Percentiles rank a stretch among this genome's conserved stretches.
These are phyloP conservation scores for Sialia sialis DNA, from an alignment of 2,113 vertebrate genomes.

Conservation along the genomic window DNA sequence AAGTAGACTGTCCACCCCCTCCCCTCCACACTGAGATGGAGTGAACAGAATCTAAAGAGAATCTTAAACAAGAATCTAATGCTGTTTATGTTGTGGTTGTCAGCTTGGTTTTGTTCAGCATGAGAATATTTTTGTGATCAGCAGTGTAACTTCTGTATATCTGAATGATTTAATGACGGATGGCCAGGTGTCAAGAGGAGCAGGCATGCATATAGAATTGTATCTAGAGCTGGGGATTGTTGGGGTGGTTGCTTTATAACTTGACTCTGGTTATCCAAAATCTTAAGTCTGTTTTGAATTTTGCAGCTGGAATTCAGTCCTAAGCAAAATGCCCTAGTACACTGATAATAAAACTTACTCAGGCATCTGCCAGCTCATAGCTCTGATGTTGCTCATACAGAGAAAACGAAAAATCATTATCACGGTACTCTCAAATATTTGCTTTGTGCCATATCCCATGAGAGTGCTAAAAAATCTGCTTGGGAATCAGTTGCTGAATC, in stretches of 20 bases:
- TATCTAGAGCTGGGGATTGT: background rate
- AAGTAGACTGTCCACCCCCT: fast-evolving
- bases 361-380: background rate
- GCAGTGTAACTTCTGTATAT: background rate
- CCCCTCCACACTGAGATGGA: fast-evolving
- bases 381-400: background rate
- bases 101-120: background rate
- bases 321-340: background rate
- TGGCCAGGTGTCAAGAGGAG: background rate
- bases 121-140: background rate
- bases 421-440: background rate
- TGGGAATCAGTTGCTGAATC: background rate
- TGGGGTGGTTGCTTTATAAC: background rate
- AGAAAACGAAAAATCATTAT: background rate
- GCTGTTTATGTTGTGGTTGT: background rate
- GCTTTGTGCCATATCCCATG: fast-evolving
- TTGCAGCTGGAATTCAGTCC: background rate
- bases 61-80: background rate
- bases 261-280: background rate
- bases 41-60: background rate
- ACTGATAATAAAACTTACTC: background rate
- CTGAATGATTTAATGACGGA: background rate
- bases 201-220: fast-evolving
- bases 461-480: background rate
- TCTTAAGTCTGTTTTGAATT: background rate